A percentile compares a stretch with the other conserved stretches of the same genome.
Evolutionary conservation across 2,113 vertebrate species (phyloP).

Genomic region (Microtus richardsoni): DNA sequence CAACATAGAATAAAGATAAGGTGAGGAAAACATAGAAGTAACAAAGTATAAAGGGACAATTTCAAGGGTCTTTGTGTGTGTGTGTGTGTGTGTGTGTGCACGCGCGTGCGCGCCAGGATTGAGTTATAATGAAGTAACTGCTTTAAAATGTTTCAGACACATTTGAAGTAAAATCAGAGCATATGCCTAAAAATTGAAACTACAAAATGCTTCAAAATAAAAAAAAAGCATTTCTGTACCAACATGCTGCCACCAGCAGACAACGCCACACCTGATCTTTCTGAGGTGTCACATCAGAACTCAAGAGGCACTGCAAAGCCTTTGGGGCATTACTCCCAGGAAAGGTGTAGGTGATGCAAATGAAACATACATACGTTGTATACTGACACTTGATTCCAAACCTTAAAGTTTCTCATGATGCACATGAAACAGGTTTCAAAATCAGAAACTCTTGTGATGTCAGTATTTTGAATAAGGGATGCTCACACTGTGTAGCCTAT

Average conservation of each 20-base stretch:
- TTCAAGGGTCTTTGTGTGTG: neutral
- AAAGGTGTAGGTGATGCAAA: accelerated
- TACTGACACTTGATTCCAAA: neutral
- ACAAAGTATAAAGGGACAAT: neutral
- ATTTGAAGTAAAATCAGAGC: neutral
- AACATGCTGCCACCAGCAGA: neutral
- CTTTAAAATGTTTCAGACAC: neutral
- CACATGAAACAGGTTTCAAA: neutral
- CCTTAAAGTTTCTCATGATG: neutral
- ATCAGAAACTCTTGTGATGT: neutral
- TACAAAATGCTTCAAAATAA: neutral
- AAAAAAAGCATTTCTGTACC: neutral
- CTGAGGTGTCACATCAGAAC: neutral
- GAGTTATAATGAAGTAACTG: neutral
- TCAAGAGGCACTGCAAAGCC: neutral
- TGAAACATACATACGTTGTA: neutral
- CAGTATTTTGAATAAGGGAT: neutral
- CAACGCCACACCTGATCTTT: neutral
- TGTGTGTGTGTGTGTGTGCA: neutral
- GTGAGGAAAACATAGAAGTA: neutral
- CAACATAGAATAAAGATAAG: neutral
- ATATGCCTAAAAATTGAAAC: neutral
- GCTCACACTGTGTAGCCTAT: no score
- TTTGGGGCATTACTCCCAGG: no score
- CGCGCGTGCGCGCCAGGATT: neutral